A percentile compares a stretch with the other conserved stretches of the same genome.
These are phyloP conservation scores for Andrena cerasifolii DNA, from an alignment of 1,140 invertebrate genomes.

Conservation along the genomic window DNA sequence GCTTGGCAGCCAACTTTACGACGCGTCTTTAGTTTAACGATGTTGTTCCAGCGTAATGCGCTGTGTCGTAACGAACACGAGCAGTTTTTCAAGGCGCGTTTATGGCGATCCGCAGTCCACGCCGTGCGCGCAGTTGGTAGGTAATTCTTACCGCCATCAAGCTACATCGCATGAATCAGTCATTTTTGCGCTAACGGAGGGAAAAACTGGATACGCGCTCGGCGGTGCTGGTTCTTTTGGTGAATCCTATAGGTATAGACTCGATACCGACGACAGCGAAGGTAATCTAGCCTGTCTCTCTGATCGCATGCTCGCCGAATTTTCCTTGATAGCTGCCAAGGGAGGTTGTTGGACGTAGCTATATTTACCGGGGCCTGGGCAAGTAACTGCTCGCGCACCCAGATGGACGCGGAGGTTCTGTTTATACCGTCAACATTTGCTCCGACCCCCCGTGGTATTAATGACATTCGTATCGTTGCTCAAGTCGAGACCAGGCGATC, in stretches of 20 bases:
- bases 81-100: neutral
- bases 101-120: neutral
- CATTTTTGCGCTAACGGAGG: neutral
- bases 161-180: neutral
- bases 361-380: slow-evolving; percentile 59
- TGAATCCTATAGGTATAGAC: too few relatives aligned
- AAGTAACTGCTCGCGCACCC: slow-evolving; percentile 55
- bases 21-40: slow-evolving; percentile 26
- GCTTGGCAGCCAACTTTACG: slow-evolving; percentile 4
- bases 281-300: neutral
- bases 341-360: slow-evolving; percentile 41
- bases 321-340: too few relatives aligned
- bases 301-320: neutral
- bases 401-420: slow-evolving; percentile 41
- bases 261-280: neutral
- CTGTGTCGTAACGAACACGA: slow-evolving; percentile 7
- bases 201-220: neutral
- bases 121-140: neutral
- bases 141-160: neutral
- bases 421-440: slow-evolving; percentile 67
- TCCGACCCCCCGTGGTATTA: slow-evolving; percentile 55
- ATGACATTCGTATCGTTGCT: slow-evolving; percentile 51
- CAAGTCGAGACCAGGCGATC: slow-evolving; percentile 24
- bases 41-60: slow-evolving; percentile 11
- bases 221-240: neutral